phyloP scores from a whole-genome alignment of 2,113 vertebrate species.

The Piprites chloris region DNA sequence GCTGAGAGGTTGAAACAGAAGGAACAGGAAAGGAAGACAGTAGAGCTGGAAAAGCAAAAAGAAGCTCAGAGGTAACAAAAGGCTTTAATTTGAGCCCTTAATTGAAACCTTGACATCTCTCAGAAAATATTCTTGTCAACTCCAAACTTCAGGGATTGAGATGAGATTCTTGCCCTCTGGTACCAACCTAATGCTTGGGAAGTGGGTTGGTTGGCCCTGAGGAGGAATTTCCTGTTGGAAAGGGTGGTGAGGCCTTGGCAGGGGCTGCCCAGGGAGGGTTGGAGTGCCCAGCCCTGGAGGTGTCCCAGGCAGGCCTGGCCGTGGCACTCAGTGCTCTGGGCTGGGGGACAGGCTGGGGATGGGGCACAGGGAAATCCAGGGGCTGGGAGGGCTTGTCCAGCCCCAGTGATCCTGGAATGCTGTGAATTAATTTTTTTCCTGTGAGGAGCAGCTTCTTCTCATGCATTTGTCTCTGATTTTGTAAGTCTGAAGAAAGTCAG shows the following conservation, averaged over 20 bases:
- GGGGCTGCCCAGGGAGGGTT: not conserved
- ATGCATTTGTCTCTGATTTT: not conserved
- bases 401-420: rapidly evolving
- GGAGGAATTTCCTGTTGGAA: not conserved
- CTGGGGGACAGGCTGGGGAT: not conserved
- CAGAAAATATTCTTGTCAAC: not conserved
- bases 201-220: not conserved
- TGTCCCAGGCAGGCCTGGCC: not conserved
- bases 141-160: not conserved
- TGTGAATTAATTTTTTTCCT: not conserved
- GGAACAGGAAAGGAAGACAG: conserved; percentile 74
- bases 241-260: not conserved
- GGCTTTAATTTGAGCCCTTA: not conserved
- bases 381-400: not conserved
- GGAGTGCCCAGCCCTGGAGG: not conserved
- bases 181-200: not conserved
- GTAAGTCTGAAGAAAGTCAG: not conserved
- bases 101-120: not conserved
- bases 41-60: conserved; percentile 78
- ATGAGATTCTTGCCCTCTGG: not conserved
- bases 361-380: not conserved
- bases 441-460: not conserved
- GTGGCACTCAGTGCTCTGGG: not conserved
- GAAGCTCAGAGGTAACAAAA: conserved; percentile 75
- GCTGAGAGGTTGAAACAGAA: conserved; percentile 77